Percentiles rank a stretch among this genome's conserved stretches.
Evolutionary conservation across 2,797 vertebrate species (phyloP).

Genomic region (Sternotherus odoratus): DNA sequence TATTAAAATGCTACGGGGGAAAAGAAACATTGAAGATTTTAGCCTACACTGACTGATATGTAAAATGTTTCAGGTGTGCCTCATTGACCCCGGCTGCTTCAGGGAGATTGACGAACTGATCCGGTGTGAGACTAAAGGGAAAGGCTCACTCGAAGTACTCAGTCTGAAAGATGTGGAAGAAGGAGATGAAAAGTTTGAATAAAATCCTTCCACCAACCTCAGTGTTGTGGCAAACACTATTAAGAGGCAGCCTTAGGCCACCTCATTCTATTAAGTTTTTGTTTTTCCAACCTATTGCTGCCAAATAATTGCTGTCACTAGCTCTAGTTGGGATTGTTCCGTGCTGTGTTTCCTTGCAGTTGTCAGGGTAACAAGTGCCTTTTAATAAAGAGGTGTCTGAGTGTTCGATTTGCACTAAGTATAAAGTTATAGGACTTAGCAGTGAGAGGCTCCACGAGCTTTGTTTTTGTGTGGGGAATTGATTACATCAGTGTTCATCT

Average conservation of each 20-base stretch:
- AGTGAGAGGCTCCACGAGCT: neutral
- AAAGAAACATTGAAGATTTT: neutral
- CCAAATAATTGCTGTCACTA: constrained; percentile 51
- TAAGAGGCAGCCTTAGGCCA: neutral
- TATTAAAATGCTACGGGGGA: neutral
- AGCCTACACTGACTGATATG: neutral
- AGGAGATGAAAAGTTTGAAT: constrained; percentile 94
- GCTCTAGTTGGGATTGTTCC: constrained; percentile 36
- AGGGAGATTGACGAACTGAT: constrained; percentile 97
- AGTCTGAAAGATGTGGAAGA: constrained; percentile 97
- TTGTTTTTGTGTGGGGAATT: neutral
- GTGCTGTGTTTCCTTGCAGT: constrained; percentile 13
- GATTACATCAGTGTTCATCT: neutral
- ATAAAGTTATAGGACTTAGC: neutral
- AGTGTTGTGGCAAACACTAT: neutral
- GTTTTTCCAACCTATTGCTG: constrained; percentile 43
- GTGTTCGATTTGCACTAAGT: constrained; percentile 26
- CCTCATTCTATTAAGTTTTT: constrained; percentile 31
- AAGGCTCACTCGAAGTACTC: constrained; percentile 92
- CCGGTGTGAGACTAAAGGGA: constrained; percentile 94
- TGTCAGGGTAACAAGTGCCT: neutral
- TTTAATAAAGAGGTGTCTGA: neutral
- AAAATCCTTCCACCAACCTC: neutral
- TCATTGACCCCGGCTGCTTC: constrained; percentile 96
- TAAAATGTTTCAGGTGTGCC: constrained; percentile 87